Evolutionary conservation across 2,888 invertebrate genomes (phyloP).

Genomic region (Chrysolina americana): DNA sequence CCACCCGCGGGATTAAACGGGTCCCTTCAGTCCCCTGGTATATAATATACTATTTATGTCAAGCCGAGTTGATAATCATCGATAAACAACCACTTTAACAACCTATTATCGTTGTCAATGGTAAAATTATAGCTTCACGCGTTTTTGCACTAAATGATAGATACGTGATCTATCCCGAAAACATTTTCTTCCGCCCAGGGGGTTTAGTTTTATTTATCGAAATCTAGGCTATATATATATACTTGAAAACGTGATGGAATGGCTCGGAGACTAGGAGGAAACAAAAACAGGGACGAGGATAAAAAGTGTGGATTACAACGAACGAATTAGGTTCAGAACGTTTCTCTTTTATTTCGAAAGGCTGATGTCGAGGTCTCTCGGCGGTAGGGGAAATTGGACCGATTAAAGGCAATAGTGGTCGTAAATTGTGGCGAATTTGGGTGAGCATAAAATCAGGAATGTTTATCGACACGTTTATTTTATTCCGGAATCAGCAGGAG

Average conservation of each 20-base stretch:
- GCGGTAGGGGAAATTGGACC: slow-evolving; percentile 12
- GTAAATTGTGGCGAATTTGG: slow-evolving; percentile 20
- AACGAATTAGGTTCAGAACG: slow-evolving; percentile 24
- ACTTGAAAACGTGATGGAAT: slow-evolving; percentile 13
- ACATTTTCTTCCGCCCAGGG: background rate
- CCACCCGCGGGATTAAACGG: no score
- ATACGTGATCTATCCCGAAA: slow-evolving; percentile 37
- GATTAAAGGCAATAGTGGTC: slow-evolving; percentile 17
- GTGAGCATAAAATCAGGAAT: slow-evolving; percentile 21
- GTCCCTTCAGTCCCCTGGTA: no score
- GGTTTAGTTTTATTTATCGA: slow-evolving; percentile 10
- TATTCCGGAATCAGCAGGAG: slow-evolving; percentile 18
- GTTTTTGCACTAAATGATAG: slow-evolving; percentile 14
- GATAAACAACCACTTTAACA: no score
- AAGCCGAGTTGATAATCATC: no score
- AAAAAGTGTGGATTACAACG: slow-evolving; percentile 23
- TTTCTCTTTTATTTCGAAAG: slow-evolving; percentile 19
- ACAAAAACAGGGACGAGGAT: slow-evolving; percentile 17
- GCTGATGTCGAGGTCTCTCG: slow-evolving; percentile 13
- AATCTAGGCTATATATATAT: background rate
- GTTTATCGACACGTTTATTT: slow-evolving; percentile 20
- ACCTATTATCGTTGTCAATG: background rate
- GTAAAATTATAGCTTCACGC: background rate
- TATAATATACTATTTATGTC: no score
- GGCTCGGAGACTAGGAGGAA: slow-evolving; percentile 9